These are phyloP conservation scores for Coelinius sp. DNA, from an alignment of 2,888 invertebrate species.

Conservation along the genomic window DNA sequence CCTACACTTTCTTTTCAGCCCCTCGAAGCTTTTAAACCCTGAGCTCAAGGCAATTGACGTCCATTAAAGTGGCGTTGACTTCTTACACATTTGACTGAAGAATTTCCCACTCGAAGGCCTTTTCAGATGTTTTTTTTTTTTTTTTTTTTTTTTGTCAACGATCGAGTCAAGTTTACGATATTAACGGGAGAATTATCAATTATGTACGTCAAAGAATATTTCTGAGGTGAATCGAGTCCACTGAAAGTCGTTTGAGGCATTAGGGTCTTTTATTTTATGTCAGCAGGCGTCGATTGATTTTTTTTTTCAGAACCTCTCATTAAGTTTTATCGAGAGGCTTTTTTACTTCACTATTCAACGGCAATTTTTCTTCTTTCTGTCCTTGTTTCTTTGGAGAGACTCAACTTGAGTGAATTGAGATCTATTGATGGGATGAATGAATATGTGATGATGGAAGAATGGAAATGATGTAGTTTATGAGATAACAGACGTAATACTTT, in stretches of 20 bases:
- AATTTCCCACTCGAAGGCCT: background rate
- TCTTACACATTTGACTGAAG: background rate
- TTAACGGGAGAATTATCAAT: background rate
- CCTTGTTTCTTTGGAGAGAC: background rate
- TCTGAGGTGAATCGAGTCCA: background rate
- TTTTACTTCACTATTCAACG: background rate
- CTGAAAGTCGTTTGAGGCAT: background rate
- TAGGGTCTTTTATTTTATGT: background rate
- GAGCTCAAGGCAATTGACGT: background rate
- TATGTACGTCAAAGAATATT: slow-evolving; percentile 1
- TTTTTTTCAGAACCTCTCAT: background rate
- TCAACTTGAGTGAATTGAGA: background rate
- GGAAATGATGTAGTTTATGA: too few species aligned
- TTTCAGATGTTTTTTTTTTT: background rate
- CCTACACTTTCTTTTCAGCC: slow-evolving; percentile 31
- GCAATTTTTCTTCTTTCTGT: background rate
- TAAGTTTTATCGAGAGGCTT: background rate
- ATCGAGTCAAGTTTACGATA: background rate
- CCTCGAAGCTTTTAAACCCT: background rate
- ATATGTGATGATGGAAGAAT: background rate
- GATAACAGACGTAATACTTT: too few species aligned
- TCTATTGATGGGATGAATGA: background rate
- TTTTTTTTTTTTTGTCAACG: background rate
- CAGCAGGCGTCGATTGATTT: background rate
- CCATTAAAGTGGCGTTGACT: background rate